Percentiles rank a stretch among this genome's conserved stretches.
Evolutionary conservation across 2,888 invertebrate species (phyloP).

Genomic region (Hylaea fasciaria): DNA sequence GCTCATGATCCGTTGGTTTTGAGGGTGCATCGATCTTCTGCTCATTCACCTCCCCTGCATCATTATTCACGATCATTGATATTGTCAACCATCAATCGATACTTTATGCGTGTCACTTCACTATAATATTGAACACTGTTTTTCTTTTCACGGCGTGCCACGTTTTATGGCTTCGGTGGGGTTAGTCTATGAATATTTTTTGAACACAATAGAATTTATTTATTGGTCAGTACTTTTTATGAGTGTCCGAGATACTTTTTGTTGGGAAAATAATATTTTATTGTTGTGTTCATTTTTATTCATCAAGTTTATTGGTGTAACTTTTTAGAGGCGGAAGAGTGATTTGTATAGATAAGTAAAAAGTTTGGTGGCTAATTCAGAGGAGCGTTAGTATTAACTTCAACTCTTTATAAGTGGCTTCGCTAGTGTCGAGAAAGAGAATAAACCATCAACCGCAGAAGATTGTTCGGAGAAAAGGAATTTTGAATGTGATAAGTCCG

Average conservation of each 20-base stretch:
- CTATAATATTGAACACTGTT: constrained; percentile 59
- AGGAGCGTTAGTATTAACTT: too few relatives aligned
- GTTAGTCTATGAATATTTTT: constrained; percentile 1
- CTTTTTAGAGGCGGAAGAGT: too few relatives aligned
- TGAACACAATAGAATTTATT: neutral
- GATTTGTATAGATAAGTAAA: too few relatives aligned
- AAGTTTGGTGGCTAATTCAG: too few relatives aligned
- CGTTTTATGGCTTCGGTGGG: constrained; percentile 13
- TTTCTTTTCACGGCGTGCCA: constrained; percentile 19
- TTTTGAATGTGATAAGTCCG: too few relatives aligned
- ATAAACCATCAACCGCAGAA: too few relatives aligned
- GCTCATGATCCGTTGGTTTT: constrained; percentile 64
- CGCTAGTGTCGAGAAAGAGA: too few relatives aligned
- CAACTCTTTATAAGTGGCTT: too few relatives aligned
- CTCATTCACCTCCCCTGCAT: constrained; percentile 55
- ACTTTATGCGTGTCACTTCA: constrained; percentile 66
- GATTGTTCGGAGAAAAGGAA: too few relatives aligned
- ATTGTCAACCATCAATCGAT: constrained; percentile 48
- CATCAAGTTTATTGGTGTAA: neutral
- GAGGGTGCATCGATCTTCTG: constrained; percentile 60
- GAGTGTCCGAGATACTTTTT: neutral
- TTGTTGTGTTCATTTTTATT: neutral
- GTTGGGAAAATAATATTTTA: neutral
- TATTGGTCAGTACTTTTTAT: constrained; percentile 6
- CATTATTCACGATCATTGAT: constrained; percentile 48